phyloP scores from a whole-genome alignment of 2,113 vertebrate species.

The Syngnathus floridae region DNA sequence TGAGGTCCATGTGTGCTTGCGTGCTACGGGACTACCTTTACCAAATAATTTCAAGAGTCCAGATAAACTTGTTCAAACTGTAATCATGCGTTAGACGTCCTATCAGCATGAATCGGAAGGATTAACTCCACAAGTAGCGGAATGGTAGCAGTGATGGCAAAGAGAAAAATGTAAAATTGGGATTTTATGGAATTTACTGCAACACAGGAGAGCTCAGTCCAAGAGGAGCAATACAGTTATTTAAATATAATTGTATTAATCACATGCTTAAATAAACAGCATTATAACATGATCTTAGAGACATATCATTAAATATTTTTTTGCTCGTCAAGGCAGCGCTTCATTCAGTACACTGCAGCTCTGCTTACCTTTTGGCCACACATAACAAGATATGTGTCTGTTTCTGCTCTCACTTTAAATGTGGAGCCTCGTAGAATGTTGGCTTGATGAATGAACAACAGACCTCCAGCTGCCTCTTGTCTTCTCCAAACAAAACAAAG shows the following conservation, averaged over 20 bases:
- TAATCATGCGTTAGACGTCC: not conserved
- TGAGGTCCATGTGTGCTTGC: slow-evolving; percentile 5
- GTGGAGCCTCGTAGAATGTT: not conserved
- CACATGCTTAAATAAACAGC: not conserved
- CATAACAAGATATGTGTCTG: not conserved
- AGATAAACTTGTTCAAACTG: not conserved
- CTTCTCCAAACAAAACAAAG: slow-evolving; percentile 22
- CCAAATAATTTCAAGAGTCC: not conserved
- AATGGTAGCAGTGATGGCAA: not conserved
- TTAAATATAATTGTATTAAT: not conserved
- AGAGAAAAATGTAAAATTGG: not conserved
- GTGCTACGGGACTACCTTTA: not conserved
- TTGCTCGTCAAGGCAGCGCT: not conserved
- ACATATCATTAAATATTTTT: not conserved
- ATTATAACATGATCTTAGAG: too few relatives aligned
- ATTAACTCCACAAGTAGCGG: not conserved
- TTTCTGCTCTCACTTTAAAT: not conserved
- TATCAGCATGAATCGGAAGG: not conserved
- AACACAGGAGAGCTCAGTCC: not conserved
- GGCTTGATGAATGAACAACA: slow-evolving; percentile 32
- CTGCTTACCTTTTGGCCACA: not conserved
- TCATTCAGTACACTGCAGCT: not conserved
- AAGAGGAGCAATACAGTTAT: not conserved
- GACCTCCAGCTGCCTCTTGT: slow-evolving; percentile 38
- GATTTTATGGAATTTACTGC: not conserved